Conservation (phyloP, 2,888 invertebrate species). For the Celastrina argiolus region DNA sequence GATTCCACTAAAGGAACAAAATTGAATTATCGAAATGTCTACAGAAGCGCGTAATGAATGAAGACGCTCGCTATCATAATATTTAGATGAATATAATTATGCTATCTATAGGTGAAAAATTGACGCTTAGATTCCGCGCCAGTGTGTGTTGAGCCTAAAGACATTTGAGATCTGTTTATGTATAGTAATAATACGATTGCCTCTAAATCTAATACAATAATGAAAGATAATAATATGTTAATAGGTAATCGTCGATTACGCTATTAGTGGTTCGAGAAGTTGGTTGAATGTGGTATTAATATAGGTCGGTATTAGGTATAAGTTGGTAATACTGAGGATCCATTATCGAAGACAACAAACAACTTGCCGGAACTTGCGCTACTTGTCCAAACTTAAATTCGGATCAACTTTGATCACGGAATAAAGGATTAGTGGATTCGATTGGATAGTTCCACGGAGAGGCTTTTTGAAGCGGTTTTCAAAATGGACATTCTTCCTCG, state of each 20-base stretch:
- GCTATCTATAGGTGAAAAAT: no score
- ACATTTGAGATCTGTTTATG: neutral
- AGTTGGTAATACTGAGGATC: slow-evolving; percentile 27
- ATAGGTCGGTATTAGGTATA: slow-evolving; percentile 29
- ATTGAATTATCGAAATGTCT: no score
- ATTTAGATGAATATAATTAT: no score
- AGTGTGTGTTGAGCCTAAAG: no score
- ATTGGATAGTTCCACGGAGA: slow-evolving; percentile 10
- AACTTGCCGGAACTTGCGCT: slow-evolving; percentile 39
- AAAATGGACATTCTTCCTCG: neutral
- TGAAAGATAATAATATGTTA: neutral
- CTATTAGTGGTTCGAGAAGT: slow-evolving; percentile 22
- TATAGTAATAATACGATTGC: neutral
- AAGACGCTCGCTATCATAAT: no score
- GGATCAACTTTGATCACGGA: slow-evolving; percentile 32
- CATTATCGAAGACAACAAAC: slow-evolving; percentile 39
- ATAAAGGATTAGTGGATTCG: slow-evolving; percentile 18
- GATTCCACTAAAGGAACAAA: no score
- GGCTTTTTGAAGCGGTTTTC: neutral
- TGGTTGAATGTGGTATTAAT: slow-evolving; percentile 30
- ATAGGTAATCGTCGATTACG: slow-evolving; percentile 9
- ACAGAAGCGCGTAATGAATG: no score
- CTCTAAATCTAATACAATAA: neutral
- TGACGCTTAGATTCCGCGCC: no score
- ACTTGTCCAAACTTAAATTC: slow-evolving; percentile 36